Conservation (phyloP, 2,888 invertebrate species). For the Drosophila cyrtoloma region DNA sequence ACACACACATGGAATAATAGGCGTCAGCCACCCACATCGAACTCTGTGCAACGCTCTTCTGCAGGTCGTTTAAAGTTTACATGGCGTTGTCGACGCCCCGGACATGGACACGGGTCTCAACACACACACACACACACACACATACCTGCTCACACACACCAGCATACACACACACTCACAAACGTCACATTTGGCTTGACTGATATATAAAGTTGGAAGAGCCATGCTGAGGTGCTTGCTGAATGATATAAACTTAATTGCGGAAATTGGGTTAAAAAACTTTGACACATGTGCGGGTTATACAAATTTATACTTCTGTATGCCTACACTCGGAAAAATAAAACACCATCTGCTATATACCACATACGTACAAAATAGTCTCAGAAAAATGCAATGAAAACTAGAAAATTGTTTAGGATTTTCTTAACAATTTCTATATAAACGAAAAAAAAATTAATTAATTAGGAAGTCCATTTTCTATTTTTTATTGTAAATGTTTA, state of each 20-base stretch:
- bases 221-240: slow-evolving; percentile 48
- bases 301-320: slow-evolving; percentile 66
- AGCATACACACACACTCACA: neutral
- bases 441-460: neutral
- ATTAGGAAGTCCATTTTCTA: neutral
- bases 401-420: neutral
- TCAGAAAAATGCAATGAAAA: neutral
- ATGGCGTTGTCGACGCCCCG: slow-evolving; percentile 54
- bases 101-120: slow-evolving; percentile 40
- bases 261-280: slow-evolving; percentile 79
- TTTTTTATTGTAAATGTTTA: neutral
- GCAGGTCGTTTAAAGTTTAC: slow-evolving; percentile 56
- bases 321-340: slow-evolving; percentile 8
- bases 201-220: slow-evolving; percentile 55
- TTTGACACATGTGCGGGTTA: slow-evolving; percentile 80
- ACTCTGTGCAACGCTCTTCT: slow-evolving; percentile 27
- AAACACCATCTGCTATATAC: neutral
- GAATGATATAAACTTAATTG: slow-evolving; percentile 83
- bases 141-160: slow-evolving; percentile 7
- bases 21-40: slow-evolving; percentile 36
- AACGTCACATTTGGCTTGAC: slow-evolving; percentile 33
- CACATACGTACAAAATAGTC: neutral
- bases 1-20: neutral
- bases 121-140: slow-evolving; percentile 16
- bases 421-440: neutral